Conservation (phyloP, 2,888 invertebrate genomes). For the Athalia circularis region DNA sequence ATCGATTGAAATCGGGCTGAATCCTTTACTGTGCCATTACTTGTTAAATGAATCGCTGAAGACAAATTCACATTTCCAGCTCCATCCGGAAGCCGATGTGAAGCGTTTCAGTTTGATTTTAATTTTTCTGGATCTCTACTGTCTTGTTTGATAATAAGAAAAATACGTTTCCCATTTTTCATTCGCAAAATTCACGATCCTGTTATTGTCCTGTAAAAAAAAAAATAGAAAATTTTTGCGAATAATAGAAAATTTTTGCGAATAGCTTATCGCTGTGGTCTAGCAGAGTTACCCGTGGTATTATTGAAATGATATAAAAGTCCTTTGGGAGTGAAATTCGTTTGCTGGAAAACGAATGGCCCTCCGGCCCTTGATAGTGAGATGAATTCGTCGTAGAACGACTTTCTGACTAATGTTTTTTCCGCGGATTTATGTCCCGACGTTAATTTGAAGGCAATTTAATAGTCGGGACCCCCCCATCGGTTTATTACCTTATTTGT, state of each 20-base stretch:
- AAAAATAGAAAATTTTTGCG: background rate
- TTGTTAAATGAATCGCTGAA: too few relatives aligned
- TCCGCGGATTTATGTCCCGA: constrained; percentile 52
- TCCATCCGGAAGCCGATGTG: too few relatives aligned
- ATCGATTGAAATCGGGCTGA: background rate
- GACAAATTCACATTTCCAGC: too few relatives aligned
- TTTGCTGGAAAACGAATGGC: constrained; percentile 35
- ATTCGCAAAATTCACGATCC: too few relatives aligned
- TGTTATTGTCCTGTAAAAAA: too few relatives aligned
- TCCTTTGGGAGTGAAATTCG: constrained; percentile 33
- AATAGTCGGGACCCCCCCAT: constrained; percentile 40
- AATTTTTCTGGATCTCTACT: too few relatives aligned
- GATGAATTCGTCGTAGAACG: constrained; percentile 51
- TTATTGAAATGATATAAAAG: constrained; percentile 33
- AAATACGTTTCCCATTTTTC: too few relatives aligned
- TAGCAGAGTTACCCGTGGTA: background rate
- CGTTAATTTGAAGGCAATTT: constrained; percentile 58
- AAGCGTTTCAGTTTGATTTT: too few relatives aligned
- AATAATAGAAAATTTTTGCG: background rate
- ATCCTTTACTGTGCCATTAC: background rate
- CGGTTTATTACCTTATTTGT: constrained; percentile 64
- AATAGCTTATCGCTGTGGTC: constrained; percentile 4
- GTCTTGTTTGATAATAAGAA: too few relatives aligned
- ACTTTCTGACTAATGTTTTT: constrained; percentile 53
- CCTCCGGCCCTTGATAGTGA: constrained; percentile 32